Evolutionary conservation across 1,140 invertebrate genomes (phyloP).

Genomic region (Papilio machaon): DNA sequence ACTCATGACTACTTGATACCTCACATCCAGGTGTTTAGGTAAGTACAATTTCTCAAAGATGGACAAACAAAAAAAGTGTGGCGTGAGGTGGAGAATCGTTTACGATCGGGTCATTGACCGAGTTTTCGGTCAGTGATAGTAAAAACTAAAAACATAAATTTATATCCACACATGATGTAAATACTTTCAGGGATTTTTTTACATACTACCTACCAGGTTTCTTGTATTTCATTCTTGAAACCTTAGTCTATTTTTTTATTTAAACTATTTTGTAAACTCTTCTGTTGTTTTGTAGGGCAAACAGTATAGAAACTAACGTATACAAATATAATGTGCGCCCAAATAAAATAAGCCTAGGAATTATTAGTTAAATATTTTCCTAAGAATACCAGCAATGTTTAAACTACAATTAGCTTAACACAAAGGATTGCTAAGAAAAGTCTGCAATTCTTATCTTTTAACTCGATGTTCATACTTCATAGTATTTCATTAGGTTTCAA

Average conservation of each 20-base stretch:
- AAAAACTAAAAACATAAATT: background rate
- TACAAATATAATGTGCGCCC: too few species aligned
- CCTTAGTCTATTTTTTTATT: background rate
- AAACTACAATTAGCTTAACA: background rate
- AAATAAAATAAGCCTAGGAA: too few species aligned
- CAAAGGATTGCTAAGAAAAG: background rate
- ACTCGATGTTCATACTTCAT: background rate
- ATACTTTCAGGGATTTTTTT: background rate
- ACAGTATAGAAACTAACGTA: background rate
- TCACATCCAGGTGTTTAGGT: background rate
- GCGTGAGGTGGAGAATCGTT: background rate
- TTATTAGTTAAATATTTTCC: too few species aligned
- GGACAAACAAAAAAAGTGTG: background rate
- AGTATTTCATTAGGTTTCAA: conserved; percentile 16
- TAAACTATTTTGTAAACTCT: background rate
- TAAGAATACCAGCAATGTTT: background rate
- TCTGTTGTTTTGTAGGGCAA: background rate
- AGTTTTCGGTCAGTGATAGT: background rate
- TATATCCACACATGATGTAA: background rate
- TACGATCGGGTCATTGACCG: background rate
- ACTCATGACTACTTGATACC: too few species aligned
- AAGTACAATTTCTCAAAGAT: background rate
- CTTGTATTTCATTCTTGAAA: background rate
- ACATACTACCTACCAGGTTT: background rate
- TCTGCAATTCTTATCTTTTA: conserved; percentile 12